Evolutionary conservation across 2,888 invertebrate genomes (phyloP), one percentile per base, ranked within the genome.

Genomic region (Tachina grossa): DNA sequence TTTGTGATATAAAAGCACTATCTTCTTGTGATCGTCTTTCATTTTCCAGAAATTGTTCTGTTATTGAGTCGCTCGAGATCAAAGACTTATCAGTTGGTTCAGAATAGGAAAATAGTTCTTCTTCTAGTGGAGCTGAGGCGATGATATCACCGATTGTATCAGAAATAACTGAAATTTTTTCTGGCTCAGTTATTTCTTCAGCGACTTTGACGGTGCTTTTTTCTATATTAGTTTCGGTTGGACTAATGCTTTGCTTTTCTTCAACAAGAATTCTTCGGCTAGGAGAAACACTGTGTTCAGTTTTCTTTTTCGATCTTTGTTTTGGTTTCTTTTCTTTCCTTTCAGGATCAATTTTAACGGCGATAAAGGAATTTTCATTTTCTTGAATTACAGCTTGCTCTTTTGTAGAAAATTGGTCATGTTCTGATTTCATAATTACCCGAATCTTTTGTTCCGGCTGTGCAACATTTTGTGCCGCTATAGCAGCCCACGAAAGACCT

Each of bases 401-500:
- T 0, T 9, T 45, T 45, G 41, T 31, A n/a, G 22, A 14, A 31
- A 61, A 63, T 59, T 71, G 43, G 4, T 31, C 45, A 51, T 19
- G 47, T 51, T 71, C 83, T 16, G 68, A 69, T 72, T 71, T 72
- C 8, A 57, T 69, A 10, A 71, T 74, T 6, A 81, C 43, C 5
- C 90, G 87, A 14, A 90, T 91, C 77, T 88, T 88, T 75, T 91
- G 91, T 22, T 88, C 86, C 5, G 90, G 90, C 76, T 90, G 89
- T 13, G 91, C 90, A 31, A 91, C 90, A 87, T 91, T 91, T 76
- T 91, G 90, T 11, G 90, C 90, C 39, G 90, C 89, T 19, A 90
- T 89, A 1, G 89, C 90, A 11, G 91, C 90, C 92, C 90, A 92
- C 5, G 91, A 90, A 85, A 90, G 87, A 0, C 90, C 91, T 16